Conservation (phyloP, 2,113 vertebrate species). For the Chaetura pelagica region DNA sequence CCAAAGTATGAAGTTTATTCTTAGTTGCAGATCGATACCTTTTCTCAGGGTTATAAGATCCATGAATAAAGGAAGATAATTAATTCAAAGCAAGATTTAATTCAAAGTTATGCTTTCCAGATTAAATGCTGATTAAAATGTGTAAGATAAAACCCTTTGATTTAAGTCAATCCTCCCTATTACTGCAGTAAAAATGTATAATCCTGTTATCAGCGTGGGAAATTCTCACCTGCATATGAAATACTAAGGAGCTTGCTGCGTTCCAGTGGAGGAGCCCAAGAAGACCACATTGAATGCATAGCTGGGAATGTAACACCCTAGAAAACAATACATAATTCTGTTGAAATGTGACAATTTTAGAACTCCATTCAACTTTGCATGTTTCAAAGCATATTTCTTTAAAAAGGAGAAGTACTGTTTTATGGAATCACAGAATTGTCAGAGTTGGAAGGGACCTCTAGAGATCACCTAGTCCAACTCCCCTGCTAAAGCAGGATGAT, state of each 20-base stretch:
- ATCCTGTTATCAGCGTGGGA: constrained; percentile 36
- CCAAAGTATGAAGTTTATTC: background rate
- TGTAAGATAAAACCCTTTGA: constrained; percentile 43
- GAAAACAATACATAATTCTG: constrained; percentile 5
- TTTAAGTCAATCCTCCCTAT: constrained; percentile 29
- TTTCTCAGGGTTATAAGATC: background rate
- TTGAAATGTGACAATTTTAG: background rate
- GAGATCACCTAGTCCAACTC: no score
- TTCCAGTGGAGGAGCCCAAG: constrained; percentile 96
- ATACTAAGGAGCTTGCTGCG: constrained; percentile 94
- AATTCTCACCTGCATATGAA: constrained; percentile 90
- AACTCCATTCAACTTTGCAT: background rate
- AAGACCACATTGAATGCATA: constrained; percentile 97
- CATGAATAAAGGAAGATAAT: background rate
- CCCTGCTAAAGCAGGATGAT: no score
- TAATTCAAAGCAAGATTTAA: background rate
- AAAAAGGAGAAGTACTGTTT: background rate
- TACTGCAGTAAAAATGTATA: constrained; percentile 21
- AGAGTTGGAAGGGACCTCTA: no score
- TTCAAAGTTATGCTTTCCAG: background rate
- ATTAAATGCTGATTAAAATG: constrained; percentile 40
- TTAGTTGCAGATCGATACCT: background rate
- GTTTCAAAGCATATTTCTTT: background rate
- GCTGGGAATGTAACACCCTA: constrained; percentile 97
- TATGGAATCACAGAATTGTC: no score